Evolutionary conservation across 1,140 invertebrate species (phyloP).

Genomic region (Dermatophagoides farinae): DNA sequence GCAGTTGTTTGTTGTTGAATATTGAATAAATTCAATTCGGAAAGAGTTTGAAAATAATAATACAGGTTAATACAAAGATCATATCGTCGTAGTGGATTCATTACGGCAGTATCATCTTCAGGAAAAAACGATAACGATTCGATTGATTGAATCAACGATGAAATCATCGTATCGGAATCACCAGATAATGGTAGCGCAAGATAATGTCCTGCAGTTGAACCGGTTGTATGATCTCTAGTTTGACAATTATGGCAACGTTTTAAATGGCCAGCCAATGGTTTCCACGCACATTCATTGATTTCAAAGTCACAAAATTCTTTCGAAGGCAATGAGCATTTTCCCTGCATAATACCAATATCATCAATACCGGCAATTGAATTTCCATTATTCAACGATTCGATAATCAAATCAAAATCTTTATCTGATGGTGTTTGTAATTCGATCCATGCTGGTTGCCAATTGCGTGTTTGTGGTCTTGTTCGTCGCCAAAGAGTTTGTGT

Average conservation of each 20-base stretch:
- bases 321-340: neutral
- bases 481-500: neutral
- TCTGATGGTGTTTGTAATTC: neutral
- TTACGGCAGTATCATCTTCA: too few relatives aligned
- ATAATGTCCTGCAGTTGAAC: neutral
- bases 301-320: conserved; percentile 7
- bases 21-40: too few relatives aligned
- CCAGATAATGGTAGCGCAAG: too few relatives aligned
- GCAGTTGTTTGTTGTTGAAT: too few relatives aligned
- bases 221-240: neutral
- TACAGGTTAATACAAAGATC: too few relatives aligned
- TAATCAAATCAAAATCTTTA: neutral
- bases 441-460: neutral
- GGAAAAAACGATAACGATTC: too few relatives aligned
- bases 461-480: neutral
- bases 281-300: conserved; percentile 1
- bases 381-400: neutral
- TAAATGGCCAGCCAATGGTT: neutral
- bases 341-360: neutral
- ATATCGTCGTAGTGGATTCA: too few relatives aligned
- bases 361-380: neutral
- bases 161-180: too few relatives aligned
- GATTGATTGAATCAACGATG: too few relatives aligned
- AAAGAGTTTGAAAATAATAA: too few relatives aligned
- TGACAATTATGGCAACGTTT: neutral